A percentile compares a stretch with the other conserved stretches of the same genome.
Conservation (phyloP, 2,797 vertebrate species). For the Limosa lapponica region DNA sequence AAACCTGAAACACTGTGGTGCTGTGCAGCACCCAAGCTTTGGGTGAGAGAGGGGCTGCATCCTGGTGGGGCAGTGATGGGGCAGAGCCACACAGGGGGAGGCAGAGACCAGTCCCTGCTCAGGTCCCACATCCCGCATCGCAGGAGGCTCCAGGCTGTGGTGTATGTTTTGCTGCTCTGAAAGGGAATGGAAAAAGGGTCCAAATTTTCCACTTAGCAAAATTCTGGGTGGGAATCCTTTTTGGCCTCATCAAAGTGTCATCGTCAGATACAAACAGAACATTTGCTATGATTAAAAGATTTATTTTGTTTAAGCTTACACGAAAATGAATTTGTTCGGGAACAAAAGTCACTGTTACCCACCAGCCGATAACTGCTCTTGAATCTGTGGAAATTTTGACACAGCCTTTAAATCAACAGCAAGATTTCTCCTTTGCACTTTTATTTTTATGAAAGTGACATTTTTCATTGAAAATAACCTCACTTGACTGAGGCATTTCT, state of each 20-base stretch:
- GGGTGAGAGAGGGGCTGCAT: neutral
- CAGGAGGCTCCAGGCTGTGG: accelerated
- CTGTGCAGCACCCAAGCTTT: neutral
- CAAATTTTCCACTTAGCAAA: neutral
- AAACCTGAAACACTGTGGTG: accelerated
- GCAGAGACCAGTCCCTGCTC: accelerated
- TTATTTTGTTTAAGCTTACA: neutral
- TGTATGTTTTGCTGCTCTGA: neutral
- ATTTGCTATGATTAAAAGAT: neutral
- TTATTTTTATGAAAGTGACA: neutral
- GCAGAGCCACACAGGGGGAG: neutral
- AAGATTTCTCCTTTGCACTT: neutral
- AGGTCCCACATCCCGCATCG: accelerated
- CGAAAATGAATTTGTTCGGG: neutral
- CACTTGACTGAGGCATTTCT: neutral
- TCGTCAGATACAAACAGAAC: neutral
- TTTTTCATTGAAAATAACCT: neutral
- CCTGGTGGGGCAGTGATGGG: neutral
- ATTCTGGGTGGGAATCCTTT: neutral
- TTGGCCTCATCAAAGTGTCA: neutral
- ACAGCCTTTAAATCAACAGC: neutral
- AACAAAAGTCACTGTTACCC: neutral
- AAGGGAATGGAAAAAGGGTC: neutral
- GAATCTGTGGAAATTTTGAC: neutral
- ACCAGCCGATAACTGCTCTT: neutral